A percentile compares a stretch with the other conserved stretches of the same genome.
Conservation (phyloP, 2,113 vertebrate genomes). For the Oxyruncus cristatus region DNA sequence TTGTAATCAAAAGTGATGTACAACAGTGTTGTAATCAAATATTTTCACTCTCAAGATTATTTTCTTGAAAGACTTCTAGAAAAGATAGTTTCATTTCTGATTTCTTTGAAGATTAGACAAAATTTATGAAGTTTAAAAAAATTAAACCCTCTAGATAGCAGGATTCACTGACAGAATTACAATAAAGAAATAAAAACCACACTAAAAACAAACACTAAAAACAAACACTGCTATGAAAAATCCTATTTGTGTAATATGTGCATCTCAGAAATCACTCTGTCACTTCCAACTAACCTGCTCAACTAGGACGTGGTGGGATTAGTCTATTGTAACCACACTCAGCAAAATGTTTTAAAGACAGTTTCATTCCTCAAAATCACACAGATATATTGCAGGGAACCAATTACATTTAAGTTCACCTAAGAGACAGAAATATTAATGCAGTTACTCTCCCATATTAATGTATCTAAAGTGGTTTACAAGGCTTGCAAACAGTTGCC, state of each 20-base stretch:
- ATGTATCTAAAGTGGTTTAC: not conserved
- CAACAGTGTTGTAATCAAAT: not conserved
- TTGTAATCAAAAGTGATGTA: not conserved
- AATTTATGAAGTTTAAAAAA: not conserved
- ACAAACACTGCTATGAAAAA: not conserved
- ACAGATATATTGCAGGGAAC: not conserved
- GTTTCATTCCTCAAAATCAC: not conserved
- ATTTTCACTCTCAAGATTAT: not conserved
- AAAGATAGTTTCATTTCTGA: not conserved
- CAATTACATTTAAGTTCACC: not conserved
- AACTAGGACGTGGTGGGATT: not conserved
- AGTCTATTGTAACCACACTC: not conserved
- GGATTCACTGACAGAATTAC: not conserved
- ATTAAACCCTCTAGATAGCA: rapidly evolving
- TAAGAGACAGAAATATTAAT: not conserved
- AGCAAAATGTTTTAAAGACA: rapidly evolving
- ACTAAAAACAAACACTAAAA: not conserved
- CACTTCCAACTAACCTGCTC: not conserved
- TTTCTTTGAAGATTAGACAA: not conserved
- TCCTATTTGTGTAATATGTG: not conserved
- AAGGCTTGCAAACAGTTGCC: not conserved
- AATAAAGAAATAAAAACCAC: not conserved
- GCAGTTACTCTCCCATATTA: not conserved
- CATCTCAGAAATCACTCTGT: not conserved
- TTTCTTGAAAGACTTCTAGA: not conserved